Evolutionary conservation across 2,113 vertebrate species (phyloP).

Genomic region (Periophthalmodon schlosseri): DNA sequence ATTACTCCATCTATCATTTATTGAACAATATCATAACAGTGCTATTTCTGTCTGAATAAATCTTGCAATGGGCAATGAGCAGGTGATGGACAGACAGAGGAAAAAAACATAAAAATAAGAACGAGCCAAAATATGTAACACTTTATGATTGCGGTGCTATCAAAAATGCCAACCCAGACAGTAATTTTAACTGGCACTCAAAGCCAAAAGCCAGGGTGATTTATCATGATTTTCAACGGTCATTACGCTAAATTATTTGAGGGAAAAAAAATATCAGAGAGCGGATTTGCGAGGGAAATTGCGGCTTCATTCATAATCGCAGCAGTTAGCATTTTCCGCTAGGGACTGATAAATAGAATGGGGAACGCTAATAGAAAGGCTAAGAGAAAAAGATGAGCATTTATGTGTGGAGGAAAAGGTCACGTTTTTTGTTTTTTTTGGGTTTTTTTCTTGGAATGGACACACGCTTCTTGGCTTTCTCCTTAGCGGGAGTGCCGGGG

Average conservation of each 20-base stretch:
- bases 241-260: conserved; percentile 55
- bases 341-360: conserved; percentile 15
- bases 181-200: conserved; percentile 21
- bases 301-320: conserved; percentile 43
- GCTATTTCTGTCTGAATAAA: conserved; percentile 48
- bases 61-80: conserved; percentile 28
- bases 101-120: neutral
- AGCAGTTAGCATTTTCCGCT: conserved; percentile 35
- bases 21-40: too few relatives aligned
- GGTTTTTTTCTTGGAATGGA: conserved; percentile 15
- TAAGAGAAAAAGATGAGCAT: neutral
- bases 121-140: conserved; percentile 35
- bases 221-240: conserved; percentile 40
- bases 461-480: conserved; percentile 30
- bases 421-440: conserved; percentile 7
- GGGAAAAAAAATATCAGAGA: conserved; percentile 9
- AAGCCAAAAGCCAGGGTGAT: conserved; percentile 21
- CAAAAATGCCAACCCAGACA: neutral
- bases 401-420: conserved; percentile 2
- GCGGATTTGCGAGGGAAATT: conserved; percentile 36
- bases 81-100: conserved; percentile 44
- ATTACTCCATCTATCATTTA: too few relatives aligned
- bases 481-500: conserved; percentile 25
- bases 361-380: neutral
- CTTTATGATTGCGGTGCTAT: conserved; percentile 7